Base-by-base conservation (phyloP, 2,888 invertebrate genomes). In the Cetonia aurata region DNA sequence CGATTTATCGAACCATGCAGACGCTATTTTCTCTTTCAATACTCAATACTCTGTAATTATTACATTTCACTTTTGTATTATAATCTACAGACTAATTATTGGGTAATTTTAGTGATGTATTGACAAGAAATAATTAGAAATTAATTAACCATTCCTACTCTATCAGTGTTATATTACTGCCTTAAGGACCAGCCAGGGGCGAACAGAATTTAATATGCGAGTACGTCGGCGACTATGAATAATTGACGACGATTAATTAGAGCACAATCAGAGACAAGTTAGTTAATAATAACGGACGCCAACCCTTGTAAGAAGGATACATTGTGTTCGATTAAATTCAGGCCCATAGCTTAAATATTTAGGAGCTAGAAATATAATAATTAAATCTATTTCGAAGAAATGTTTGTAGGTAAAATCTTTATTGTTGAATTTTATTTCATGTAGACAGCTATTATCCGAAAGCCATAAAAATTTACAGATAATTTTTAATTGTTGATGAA, bases 401-500 rank as follows among this genome's bases (percentile, higher is more conserved):
- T 25, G 4, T 1, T 25, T 25, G 4, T 25, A 25, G 4, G 1
- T 25, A 25, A 25, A 25, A 25, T 25, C 25, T 25, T 25, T 25
- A 25, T 25, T 1, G 25, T 25, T 25, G 25, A 25, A 3, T 25
- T 25, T 3, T 4, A 25, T 25, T 25, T 25, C 25, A 25, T n/a
- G n/a, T n/a, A n/a, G n/a, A n/a, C n/a, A n/a, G n/a, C n/a, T n/a
- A n/a, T n/a, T n/a, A n/a, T n/a, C n/a, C n/a, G n/a, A n/a, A n/a
- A 25, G 4, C 4, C 25, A 25, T 3, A 25, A 25, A 25, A 3
- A 3, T 25, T 25, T 4, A 4, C 25, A 25, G 25, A 25, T 56
- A 13, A 13, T 41, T 56, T 62, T 62, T 48, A 62, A 48, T 33
- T 15, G 15, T 42, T 48, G n/a, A 46, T 62, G 46, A 48, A 62